Evolutionary conservation across 2,888 invertebrate genomes (phyloP).

Genomic region (Stenurella melanura): DNA sequence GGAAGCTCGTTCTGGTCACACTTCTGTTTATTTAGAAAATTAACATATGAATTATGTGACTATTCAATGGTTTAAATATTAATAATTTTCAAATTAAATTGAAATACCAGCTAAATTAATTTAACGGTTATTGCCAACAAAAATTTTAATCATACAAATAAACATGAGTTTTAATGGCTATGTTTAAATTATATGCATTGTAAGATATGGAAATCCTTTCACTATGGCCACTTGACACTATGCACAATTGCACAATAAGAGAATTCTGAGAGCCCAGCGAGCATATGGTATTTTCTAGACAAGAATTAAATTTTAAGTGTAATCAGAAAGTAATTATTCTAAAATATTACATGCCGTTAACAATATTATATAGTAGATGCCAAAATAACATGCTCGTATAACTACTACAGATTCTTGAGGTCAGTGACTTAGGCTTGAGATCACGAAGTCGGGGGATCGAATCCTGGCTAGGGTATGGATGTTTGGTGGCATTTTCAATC

Average conservation of each 20-base stretch:
- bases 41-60: conserved; percentile 59
- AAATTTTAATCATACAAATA: conserved; percentile 53
- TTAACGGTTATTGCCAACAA: conserved; percentile 52
- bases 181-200: conserved; percentile 19
- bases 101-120: conserved; percentile 59
- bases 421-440: too few species aligned
- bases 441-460: too few species aligned
- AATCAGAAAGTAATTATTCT: too few species aligned
- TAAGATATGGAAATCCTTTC: conserved; percentile 22
- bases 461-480: too few species aligned
- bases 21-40: conserved; percentile 61
- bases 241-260: not conserved
- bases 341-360: too few species aligned
- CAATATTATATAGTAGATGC: too few species aligned
- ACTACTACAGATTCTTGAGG: too few species aligned
- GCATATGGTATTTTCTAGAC: not conserved
- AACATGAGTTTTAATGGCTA: conserved; percentile 50
- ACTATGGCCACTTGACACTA: conserved; percentile 14
- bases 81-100: conserved; percentile 61
- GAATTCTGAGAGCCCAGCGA: not conserved
- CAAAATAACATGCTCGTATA: too few species aligned
- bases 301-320: too few species aligned
- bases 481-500: too few species aligned
- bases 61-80: conserved; percentile 57
- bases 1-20: conserved; percentile 52